Base-by-base conservation (phyloP, 2,113 vertebrate genomes). In the Antechinus stuartii region DNA sequence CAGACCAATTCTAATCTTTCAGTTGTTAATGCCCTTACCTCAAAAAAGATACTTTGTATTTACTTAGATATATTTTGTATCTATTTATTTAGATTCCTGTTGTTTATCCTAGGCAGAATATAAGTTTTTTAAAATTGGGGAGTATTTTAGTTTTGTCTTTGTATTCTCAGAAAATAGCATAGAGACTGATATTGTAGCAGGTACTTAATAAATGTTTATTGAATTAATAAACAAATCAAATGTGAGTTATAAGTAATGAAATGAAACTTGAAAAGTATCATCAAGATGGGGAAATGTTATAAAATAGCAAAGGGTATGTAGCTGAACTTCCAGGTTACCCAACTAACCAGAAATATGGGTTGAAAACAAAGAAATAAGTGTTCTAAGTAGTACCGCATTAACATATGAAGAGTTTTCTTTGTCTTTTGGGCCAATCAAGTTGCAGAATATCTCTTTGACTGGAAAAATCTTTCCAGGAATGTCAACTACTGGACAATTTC, bases 381-480 rank as follows among this genome's bases (percentile, higher is more conserved):
- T 93, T 95, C 0, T 91, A 96, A 94, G 47, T 55, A 97, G 97
- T 98, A 99, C 99, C 99, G 99, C 99, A 97, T 99, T 99, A 90
- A 99, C 97, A 95, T 99, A 99, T 0, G 98, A 99, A 96, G 99
- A 98, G 98, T 99, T 99, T 95, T 99, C 99, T 52, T 96, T 95
- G 47, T 99, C 99, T 98, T 99, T 99, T 0, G 99, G 99, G 93
- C 99, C 99, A 92, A 99, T 98, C 95, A 99, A 98, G 95, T 98
- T 99, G 94, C 99, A 99, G 98, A 99, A 99, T 49, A 98, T 98
- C 98, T 99, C 99, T 95, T 98, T 98, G 92, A 99, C 99, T 19
- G 99, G 99, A 95, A 99, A 99, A 56, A 98, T 99, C 68, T 99
- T 99, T 57, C 99, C 99, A n/a, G 99, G 99, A 93, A 99, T 99